These are phyloP conservation scores for Numenius arquata DNA, from an alignment of 2,113 vertebrate genomes.

Conservation along the genomic window DNA sequence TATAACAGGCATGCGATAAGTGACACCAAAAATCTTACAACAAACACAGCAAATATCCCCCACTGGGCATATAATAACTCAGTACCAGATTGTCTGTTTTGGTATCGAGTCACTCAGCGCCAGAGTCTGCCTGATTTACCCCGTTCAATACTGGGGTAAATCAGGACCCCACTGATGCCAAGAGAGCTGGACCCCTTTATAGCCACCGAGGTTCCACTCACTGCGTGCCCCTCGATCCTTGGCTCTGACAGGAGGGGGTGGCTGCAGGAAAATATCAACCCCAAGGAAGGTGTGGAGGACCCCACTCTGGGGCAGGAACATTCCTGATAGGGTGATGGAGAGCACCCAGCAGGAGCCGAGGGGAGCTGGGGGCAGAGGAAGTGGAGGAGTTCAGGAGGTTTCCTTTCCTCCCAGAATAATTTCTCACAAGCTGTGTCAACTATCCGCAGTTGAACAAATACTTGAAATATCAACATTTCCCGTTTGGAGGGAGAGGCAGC, in stretches of 20 bases:
- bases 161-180: background rate
- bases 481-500: background rate
- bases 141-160: background rate
- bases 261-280: background rate
- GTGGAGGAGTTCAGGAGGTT: background rate
- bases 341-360: background rate
- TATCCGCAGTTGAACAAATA: conserved; percentile 62
- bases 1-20: conserved; percentile 10
- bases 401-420: conserved; percentile 26
- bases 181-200: background rate
- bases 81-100: background rate
- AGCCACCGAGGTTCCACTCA: rapidly evolving
- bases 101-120: rapidly evolving
- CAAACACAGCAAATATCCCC: background rate
- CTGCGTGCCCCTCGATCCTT: rapidly evolving
- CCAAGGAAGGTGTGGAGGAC: background rate
- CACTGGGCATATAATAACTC: background rate
- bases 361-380: background rate
- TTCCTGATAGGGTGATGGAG: background rate
- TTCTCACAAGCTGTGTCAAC: conserved; percentile 74
- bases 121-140: background rate
- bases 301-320: background rate
- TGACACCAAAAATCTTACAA: conserved; percentile 30
- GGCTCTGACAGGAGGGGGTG: background rate
- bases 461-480: conserved; percentile 49